Percentiles rank a stretch among this genome's conserved stretches.
Evolutionary conservation across 2,888 invertebrate genomes (phyloP).

Genomic region (Cremastobaeus sp.): DNA sequence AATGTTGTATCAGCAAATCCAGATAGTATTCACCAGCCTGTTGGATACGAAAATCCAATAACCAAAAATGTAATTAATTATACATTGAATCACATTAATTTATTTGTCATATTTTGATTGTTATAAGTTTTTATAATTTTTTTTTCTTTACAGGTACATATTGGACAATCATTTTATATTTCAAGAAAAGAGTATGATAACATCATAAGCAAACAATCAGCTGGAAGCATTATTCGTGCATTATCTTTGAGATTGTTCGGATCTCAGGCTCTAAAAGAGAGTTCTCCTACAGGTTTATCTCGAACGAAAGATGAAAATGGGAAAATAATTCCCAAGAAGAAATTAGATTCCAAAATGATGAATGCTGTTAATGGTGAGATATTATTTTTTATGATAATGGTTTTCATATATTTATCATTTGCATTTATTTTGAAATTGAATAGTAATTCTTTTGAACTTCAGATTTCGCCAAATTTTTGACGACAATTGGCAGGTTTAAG

Average conservation of each 20-base stretch:
- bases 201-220: slow-evolving; percentile 2
- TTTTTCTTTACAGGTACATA: slow-evolving; percentile 1
- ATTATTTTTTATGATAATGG: background rate
- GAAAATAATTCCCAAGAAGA: background rate
- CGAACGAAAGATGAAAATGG: slow-evolving; percentile 4
- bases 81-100: background rate
- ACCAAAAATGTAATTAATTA: slow-evolving; percentile 24
- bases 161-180: slow-evolving; percentile 11
- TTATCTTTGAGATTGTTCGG: slow-evolving; percentile 14
- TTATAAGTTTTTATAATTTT: slow-evolving; percentile 2
- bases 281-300: slow-evolving; percentile 16
- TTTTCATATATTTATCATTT: too few species aligned
- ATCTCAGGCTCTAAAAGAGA: background rate
- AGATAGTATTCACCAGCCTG: background rate
- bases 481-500: slow-evolving; percentile 2
- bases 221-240: slow-evolving; percentile 16
- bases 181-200: slow-evolving; percentile 12
- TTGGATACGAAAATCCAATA: slow-evolving; percentile 10
- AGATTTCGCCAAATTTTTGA: slow-evolving; percentile 30
- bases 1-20: slow-evolving; percentile 10
- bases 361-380: slow-evolving; percentile 3
- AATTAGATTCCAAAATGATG: background rate
- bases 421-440: slow-evolving; percentile 7
- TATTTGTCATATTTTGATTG: background rate
- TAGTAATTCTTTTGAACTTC: background rate